A percentile compares a stretch with the other conserved stretches of the same genome.
phyloP scores from a whole-genome alignment of 2,113 vertebrate species.

The Penelope pileata region DNA sequence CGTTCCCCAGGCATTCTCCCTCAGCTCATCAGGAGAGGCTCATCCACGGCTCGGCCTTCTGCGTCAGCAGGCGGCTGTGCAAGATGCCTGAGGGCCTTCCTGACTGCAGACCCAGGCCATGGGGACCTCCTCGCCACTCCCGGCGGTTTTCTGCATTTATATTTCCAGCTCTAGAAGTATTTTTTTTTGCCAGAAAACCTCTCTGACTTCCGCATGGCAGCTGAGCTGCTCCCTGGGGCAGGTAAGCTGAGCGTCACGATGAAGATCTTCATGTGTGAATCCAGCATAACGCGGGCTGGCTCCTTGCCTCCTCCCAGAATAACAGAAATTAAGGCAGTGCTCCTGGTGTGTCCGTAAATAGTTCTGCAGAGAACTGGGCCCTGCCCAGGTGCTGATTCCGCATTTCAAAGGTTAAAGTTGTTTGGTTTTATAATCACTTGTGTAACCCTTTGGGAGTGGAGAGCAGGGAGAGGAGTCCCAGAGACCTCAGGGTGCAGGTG shows the following conservation, averaged over 20 bases:
- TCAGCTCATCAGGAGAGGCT: neutral
- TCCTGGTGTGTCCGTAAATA: neutral
- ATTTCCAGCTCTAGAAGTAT: neutral
- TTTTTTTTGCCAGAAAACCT: fast-evolving
- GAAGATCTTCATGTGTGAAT: neutral
- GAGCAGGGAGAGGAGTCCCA: neutral
- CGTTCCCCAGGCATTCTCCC: fast-evolving
- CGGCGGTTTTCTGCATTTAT: fast-evolving
- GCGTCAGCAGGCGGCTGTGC: neutral
- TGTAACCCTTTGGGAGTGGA: neutral
- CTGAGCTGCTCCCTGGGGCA: neutral
- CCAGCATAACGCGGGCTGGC: neutral
- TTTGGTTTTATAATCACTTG: neutral
- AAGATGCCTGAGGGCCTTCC: neutral
- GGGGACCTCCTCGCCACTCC: fast-evolving
- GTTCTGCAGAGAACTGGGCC: neutral
- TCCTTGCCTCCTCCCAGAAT: neutral
- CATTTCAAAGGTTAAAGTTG: neutral
- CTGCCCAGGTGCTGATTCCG: slow-evolving; percentile 2
- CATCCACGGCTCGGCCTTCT: neutral
- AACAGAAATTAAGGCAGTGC: neutral
- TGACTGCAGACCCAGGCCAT: neutral
- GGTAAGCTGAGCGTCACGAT: neutral
- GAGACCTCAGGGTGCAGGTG: neutral
- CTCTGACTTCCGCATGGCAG: fast-evolving